phyloP scores from a whole-genome alignment of 2,888 invertebrate species.

The Diaprepes abbreviatus region DNA sequence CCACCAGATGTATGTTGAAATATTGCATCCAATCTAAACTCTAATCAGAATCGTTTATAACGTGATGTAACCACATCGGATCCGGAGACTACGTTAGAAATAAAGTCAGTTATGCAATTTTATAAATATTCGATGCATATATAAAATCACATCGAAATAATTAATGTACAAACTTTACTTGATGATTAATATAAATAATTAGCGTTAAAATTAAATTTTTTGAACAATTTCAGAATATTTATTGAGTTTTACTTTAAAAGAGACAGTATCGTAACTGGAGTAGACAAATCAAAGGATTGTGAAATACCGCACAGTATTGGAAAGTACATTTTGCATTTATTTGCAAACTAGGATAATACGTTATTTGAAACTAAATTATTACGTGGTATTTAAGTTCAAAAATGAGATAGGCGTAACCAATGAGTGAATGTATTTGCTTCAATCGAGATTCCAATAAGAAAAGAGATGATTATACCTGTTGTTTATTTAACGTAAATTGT shows the following conservation, averaged over 20 bases:
- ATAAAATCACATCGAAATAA: too few species aligned
- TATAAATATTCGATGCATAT: too few species aligned
- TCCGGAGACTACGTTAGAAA: too few species aligned
- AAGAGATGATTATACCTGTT: too few species aligned
- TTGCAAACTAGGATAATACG: constrained; percentile 24
- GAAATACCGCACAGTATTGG: constrained; percentile 18
- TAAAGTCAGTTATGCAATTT: too few species aligned
- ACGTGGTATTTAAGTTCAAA: constrained; percentile 11
- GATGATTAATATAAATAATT: not conserved
- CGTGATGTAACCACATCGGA: too few species aligned
- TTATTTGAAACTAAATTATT: constrained; percentile 30
- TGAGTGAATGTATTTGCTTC: constrained; percentile 24
- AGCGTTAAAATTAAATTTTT: not conserved
- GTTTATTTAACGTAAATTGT: too few species aligned
- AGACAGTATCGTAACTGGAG: not conserved
- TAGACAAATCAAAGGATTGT: constrained; percentile 10
- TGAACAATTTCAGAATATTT: not conserved
- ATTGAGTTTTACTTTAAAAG: not conserved
- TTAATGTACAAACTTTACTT: too few species aligned
- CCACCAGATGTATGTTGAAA: too few species aligned
- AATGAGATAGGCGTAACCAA: constrained; percentile 23
- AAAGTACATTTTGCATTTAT: constrained; percentile 31
- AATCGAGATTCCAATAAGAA: too few species aligned
- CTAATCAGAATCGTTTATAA: too few species aligned
- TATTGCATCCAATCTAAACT: too few species aligned